phyloP scores from a whole-genome alignment of 1,140 invertebrate species.

The Macrosteles quadrilineatus region DNA sequence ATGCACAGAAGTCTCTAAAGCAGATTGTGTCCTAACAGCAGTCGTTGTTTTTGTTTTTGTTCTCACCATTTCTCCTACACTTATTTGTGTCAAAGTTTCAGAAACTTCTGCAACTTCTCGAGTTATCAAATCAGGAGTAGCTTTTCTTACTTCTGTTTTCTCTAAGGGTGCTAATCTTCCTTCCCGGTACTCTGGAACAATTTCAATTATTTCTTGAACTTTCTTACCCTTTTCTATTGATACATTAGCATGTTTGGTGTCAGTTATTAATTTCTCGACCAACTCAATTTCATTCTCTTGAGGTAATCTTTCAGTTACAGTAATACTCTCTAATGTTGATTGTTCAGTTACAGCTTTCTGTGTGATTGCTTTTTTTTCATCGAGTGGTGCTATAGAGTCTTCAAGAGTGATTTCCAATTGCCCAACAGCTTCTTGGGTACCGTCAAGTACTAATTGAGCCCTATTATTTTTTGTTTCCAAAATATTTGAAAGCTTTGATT shows the following conservation, averaged over 20 bases:
- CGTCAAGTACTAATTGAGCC: constrained; percentile 46
- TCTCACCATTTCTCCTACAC: constrained; percentile 33
- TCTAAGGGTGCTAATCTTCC: constrained; percentile 34
- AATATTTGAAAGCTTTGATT: constrained; percentile 44
- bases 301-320: constrained; percentile 44
- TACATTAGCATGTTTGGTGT: constrained; percentile 36
- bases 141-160: constrained; percentile 39
- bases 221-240: constrained; percentile 39
- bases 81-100: constrained; percentile 37
- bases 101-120: constrained; percentile 37
- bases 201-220: constrained; percentile 43
- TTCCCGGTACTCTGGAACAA: constrained; percentile 43
- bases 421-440: constrained; percentile 51
- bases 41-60: constrained; percentile 37
- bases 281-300: constrained; percentile 44
- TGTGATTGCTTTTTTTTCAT: constrained; percentile 35
- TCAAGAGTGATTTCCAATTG: constrained; percentile 48
- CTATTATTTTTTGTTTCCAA: constrained; percentile 43
- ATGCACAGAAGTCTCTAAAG: constrained; percentile 47
- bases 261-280: constrained; percentile 35
- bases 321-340: constrained; percentile 45
- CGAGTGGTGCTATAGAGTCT: constrained; percentile 44
- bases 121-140: constrained; percentile 31
- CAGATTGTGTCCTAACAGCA: constrained; percentile 47
- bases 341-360: constrained; percentile 48